phyloP scores from a whole-genome alignment of 2,797 vertebrate genomes.

The Cirrhinus mrigala region DNA sequence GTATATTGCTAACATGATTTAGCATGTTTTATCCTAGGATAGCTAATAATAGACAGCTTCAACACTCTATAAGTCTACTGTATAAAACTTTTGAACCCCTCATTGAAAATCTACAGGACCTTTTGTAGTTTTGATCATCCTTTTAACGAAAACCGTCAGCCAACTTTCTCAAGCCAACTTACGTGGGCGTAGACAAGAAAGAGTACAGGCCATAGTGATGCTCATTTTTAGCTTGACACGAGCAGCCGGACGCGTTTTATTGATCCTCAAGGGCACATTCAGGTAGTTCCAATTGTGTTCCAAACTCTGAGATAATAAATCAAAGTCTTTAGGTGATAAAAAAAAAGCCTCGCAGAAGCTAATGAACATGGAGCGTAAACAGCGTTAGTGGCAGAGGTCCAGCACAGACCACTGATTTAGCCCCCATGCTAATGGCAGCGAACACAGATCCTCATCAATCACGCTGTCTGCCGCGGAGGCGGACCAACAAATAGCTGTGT shows the following conservation, averaged over 20 bases:
- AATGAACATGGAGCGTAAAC: slow-evolving; percentile 34
- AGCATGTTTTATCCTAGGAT: not conserved
- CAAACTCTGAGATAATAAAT: slow-evolving; percentile 19
- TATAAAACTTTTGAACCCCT: not conserved
- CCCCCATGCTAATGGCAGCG: slow-evolving; percentile 35
- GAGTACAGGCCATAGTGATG: not conserved
- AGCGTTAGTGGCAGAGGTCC: slow-evolving; percentile 32
- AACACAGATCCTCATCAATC: slow-evolving; percentile 57
- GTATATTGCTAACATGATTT: not conserved
- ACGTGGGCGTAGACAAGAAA: not conserved
- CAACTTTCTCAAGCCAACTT: no score
- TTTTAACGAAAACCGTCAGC: not conserved
- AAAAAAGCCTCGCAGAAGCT: not conserved
- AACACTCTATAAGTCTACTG: not conserved
- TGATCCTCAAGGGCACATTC: slow-evolving; percentile 29
- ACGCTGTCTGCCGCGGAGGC: slow-evolving; percentile 48
- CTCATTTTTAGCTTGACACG: not conserved
- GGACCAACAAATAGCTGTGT: slow-evolving; percentile 51
- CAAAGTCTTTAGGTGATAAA: slow-evolving; percentile 18
- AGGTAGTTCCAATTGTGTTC: not conserved
- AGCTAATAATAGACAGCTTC: no score
- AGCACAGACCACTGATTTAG: slow-evolving; percentile 39
- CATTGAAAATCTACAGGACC: not conserved
- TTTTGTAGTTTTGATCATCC: not conserved
- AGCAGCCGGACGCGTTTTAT: not conserved